Percentiles rank a stretch among this genome's conserved stretches.
Evolutionary conservation across 2,797 vertebrate genomes (phyloP).

Genomic region (Molothrus aeneus): DNA sequence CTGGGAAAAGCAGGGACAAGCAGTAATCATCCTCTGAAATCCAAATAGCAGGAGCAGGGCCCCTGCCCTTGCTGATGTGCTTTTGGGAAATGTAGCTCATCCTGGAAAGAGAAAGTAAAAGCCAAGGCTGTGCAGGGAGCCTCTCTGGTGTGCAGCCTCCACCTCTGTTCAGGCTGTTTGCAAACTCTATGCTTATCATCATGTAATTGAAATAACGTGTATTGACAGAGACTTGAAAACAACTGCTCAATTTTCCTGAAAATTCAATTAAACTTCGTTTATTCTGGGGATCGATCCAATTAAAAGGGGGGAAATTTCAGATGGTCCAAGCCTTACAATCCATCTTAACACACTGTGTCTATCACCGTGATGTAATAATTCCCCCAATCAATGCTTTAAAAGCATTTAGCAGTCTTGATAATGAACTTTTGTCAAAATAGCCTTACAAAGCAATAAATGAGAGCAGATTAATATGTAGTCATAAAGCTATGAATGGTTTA

Average conservation of each 20-base stretch:
- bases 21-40: neutral
- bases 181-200: constrained; percentile 80
- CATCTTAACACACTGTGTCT: constrained; percentile 84
- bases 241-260: constrained; percentile 93
- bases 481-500: constrained; percentile 79
- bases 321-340: constrained; percentile 82
- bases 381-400: constrained; percentile 96
- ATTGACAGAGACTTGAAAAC: constrained; percentile 95
- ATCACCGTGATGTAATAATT: constrained; percentile 89
- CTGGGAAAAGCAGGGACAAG: neutral
- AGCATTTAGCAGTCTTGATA: constrained; percentile 92
- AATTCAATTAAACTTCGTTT: constrained; percentile 99
- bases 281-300: constrained; percentile 91
- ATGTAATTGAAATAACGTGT: constrained; percentile 95
- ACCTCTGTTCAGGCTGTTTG: constrained; percentile 48
- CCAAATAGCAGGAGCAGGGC: neutral
- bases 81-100: constrained; percentile 57
- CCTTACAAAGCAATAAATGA: constrained; percentile 89
- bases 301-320: constrained; percentile 85
- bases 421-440: constrained; percentile 95
- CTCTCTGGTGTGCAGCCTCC: neutral
- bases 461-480: constrained; percentile 90
- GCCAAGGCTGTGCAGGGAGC: neutral
- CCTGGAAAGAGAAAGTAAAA: constrained; percentile 54
- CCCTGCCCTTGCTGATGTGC: neutral